Evolutionary conservation across 30 jellyfish, hydroid and myxozoan species (phyloP).

Genomic region (Catostylus mosaicus): DNA sequence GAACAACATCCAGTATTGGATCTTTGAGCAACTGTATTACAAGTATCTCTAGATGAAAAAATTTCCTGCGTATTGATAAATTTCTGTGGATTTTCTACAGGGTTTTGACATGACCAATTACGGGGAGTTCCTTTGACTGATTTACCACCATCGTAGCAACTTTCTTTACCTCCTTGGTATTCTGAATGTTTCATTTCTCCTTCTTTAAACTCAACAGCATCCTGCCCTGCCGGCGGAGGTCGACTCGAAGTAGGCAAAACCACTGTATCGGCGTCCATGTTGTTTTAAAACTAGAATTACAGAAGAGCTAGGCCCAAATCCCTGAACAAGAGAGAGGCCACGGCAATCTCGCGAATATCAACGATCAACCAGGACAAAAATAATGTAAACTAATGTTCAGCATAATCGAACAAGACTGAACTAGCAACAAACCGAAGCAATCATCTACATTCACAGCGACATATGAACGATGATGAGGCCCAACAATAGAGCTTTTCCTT

Average conservation of each 20-base stretch:
- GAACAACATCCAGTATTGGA: not conserved
- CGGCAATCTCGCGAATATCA: not conserved
- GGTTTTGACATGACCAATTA: conserved; percentile 47
- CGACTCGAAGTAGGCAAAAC: conserved; percentile 84
- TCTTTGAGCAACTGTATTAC: conserved; percentile 8
- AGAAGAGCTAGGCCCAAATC: conserved; percentile 54
- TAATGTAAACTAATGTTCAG: conserved; percentile 45
- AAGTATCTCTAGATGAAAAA: conserved; percentile 13
- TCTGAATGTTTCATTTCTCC: conserved; percentile 39
- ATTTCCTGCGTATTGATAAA: conserved; percentile 8
- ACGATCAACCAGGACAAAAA: not conserved
- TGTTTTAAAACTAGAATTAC: conserved; percentile 9
- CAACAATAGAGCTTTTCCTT: conserved; percentile 79
- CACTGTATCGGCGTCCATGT: conserved; percentile 64
- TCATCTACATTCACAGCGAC: conserved; percentile 77
- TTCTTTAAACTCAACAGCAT: conserved; percentile 71
- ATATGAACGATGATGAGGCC: conserved; percentile 76
- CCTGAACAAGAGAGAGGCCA: conserved; percentile 31
- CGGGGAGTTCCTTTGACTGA: conserved; percentile 53
- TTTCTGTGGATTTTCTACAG: conserved; percentile 24
- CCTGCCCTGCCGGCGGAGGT: conserved; percentile 93
- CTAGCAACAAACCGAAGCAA: conserved; percentile 57
- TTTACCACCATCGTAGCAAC: conserved; percentile 32
- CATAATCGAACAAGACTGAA: conserved; percentile 70
- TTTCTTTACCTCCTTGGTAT: conserved; percentile 34